Percentiles rank a stretch among this genome's conserved stretches.
Conservation (phyloP, 2,113 vertebrate species). For the Beaufortia kweichowensis region DNA sequence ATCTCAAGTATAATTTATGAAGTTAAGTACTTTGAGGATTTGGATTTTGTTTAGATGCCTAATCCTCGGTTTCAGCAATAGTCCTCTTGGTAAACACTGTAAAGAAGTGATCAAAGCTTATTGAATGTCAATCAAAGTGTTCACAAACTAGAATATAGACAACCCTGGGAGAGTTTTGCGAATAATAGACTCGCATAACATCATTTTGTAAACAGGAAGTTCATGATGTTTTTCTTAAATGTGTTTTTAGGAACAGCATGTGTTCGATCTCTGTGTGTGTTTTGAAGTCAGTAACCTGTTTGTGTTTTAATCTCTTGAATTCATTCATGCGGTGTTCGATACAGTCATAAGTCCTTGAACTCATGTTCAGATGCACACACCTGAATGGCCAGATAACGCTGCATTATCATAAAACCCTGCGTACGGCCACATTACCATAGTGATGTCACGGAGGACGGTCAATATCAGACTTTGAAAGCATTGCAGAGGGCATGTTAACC, state of each 20-base stretch:
- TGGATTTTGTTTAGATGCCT: too few species aligned
- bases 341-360: conserved; percentile 7
- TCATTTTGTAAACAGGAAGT: background rate
- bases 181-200: background rate
- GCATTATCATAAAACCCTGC: conserved; percentile 27
- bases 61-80: too few species aligned
- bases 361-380: conserved; percentile 21
- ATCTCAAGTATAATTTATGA: too few species aligned
- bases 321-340: conserved; percentile 3
- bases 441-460: conserved; percentile 4
- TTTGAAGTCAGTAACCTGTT: background rate
- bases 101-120: background rate
- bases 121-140: background rate
- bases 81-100: too few species aligned
- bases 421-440: background rate
- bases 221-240: too few species aligned
- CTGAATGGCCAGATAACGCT: conserved; percentile 33
- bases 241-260: background rate
- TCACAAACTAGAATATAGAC: too few species aligned
- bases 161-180: background rate
- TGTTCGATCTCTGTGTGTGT: background rate
- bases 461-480: conserved; percentile 21
- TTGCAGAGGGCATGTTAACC: conserved; percentile 17
- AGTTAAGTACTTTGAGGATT: too few species aligned
- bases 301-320: conserved; percentile 13